Percentiles rank a stretch among this genome's conserved stretches.
Evolutionary conservation across 2,888 invertebrate genomes (phyloP).

Genomic region (Caenorhabditis doughertyi): DNA sequence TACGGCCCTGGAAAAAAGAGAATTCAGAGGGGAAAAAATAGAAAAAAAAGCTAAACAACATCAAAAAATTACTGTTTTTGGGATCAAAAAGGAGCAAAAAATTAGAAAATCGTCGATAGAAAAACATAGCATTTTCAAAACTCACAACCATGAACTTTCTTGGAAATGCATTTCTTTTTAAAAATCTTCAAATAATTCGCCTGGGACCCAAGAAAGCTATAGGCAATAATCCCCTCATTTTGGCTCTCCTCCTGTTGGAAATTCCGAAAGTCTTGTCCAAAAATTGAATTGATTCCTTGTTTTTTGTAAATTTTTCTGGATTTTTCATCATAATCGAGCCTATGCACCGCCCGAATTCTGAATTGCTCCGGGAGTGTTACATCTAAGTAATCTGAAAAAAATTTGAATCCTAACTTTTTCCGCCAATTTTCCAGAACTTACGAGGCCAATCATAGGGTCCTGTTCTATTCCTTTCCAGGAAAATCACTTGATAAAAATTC

Average conservation of each 20-base stretch:
- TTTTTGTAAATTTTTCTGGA: not conserved
- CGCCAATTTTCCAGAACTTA: not conserved
- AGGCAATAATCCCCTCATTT: slow-evolving; percentile 1
- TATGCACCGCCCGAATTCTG: slow-evolving; percentile 16
- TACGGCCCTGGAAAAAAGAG: not conserved
- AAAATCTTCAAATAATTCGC: slow-evolving; percentile 17
- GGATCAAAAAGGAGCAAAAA: too few relatives aligned
- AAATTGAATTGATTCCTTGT: slow-evolving; percentile 9
- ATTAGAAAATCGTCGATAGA: too few relatives aligned
- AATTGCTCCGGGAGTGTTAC: not conserved
- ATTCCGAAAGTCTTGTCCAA: slow-evolving; percentile 26
- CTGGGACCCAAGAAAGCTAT: not conserved
- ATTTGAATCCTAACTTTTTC: too few relatives aligned
- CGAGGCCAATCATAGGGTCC: slow-evolving; percentile 9
- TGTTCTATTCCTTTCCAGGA: slow-evolving; percentile 11
- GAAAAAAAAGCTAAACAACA: too few relatives aligned
- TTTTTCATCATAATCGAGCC: not conserved
- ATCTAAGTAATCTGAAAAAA: slow-evolving; percentile 12
- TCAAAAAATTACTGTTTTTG: too few relatives aligned
- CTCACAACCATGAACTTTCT: slow-evolving; percentile 23
- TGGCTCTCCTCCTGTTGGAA: not conserved
- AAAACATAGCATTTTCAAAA: not conserved
- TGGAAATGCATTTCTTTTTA: not conserved
- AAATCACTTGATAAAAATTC: not conserved
- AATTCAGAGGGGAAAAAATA: not conserved